phyloP scores from a whole-genome alignment of 2,113 vertebrate genomes.

The Sinocyclocheilus maitianheensis region DNA sequence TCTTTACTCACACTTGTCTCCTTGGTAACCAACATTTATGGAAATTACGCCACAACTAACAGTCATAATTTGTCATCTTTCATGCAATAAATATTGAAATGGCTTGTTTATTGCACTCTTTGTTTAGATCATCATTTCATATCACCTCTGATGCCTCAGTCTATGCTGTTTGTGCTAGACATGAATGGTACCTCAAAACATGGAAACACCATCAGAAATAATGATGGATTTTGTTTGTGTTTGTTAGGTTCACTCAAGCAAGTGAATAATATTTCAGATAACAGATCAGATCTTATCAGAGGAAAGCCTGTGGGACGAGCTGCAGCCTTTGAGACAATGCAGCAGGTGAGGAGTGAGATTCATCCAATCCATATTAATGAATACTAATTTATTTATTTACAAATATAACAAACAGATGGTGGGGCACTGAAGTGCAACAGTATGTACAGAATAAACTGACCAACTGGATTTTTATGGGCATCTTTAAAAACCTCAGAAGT shows the following conservation, averaged over 20 bases:
- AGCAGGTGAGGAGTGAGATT: conserved; percentile 19
- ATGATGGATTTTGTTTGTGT: not conserved
- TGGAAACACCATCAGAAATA: not conserved
- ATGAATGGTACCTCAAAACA: too few relatives aligned
- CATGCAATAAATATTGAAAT: not conserved
- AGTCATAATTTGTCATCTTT: not conserved
- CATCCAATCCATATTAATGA: conserved; percentile 7
- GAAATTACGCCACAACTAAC: not conserved
- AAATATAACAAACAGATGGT: conserved; percentile 11
- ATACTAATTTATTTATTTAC: not conserved
- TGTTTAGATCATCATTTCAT: too few relatives aligned
- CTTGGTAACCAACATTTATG: not conserved
- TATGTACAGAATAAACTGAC: not conserved
- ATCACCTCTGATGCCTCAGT: too few relatives aligned
- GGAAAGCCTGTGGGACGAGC: not conserved
- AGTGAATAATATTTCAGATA: conserved; percentile 2
- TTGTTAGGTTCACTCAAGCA: not conserved
- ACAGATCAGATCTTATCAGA: conserved; percentile 1
- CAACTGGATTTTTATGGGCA: not conserved
- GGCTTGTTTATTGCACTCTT: not conserved
- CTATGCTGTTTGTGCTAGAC: too few relatives aligned
- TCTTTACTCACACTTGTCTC: not conserved
- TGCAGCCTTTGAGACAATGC: not conserved
- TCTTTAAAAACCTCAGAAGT: not conserved
- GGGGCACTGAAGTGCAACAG: not conserved